A percentile compares a stretch with the other conserved stretches of the same genome.
Evolutionary conservation across 2,888 invertebrate species (phyloP).

Genomic region (Meandrusa payeni): DNA sequence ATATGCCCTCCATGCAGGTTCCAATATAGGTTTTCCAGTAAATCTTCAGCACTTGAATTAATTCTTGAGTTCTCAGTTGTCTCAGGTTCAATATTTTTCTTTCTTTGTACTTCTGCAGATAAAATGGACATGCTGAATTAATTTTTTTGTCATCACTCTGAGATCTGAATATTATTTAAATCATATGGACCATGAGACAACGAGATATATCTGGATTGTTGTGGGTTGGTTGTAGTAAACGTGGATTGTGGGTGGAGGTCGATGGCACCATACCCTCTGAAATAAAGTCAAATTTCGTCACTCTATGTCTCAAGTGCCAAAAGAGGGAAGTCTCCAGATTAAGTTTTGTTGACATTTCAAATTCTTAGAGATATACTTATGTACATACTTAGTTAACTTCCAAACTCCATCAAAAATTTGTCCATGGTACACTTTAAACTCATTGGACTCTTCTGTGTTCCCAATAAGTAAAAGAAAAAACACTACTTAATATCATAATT

Average conservation of each 20-base stretch:
- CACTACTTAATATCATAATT: no score
- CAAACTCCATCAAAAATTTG: background rate
- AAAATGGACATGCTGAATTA: conserved; percentile 71
- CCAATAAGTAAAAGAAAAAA: no score
- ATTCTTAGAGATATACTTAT: background rate
- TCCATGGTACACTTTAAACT: no score
- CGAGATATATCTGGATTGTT: conserved; percentile 83
- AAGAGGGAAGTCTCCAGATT: conserved; percentile 55
- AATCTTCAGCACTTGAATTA: conserved; percentile 72
- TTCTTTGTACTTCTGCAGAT: conserved; percentile 79
- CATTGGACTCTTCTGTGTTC: no score
- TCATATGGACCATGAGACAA: conserved; percentile 83
- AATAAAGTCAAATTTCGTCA: conserved; percentile 77
- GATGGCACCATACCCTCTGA: conserved; percentile 78
- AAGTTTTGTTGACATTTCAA: conserved; percentile 67
- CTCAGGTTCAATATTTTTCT: conserved; percentile 71
- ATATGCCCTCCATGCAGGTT: conserved; percentile 83
- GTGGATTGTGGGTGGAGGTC: conserved; percentile 69
- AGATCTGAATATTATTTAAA: conserved; percentile 60
- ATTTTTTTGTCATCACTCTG: conserved; percentile 37
- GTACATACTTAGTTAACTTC: background rate
- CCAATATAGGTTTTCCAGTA: conserved; percentile 80
- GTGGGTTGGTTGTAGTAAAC: conserved; percentile 77
- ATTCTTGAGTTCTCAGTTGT: conserved; percentile 66
- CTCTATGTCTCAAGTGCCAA: conserved; percentile 52